Conservation (phyloP, 2,113 vertebrate species). For the Osmerus mordax region DNA sequence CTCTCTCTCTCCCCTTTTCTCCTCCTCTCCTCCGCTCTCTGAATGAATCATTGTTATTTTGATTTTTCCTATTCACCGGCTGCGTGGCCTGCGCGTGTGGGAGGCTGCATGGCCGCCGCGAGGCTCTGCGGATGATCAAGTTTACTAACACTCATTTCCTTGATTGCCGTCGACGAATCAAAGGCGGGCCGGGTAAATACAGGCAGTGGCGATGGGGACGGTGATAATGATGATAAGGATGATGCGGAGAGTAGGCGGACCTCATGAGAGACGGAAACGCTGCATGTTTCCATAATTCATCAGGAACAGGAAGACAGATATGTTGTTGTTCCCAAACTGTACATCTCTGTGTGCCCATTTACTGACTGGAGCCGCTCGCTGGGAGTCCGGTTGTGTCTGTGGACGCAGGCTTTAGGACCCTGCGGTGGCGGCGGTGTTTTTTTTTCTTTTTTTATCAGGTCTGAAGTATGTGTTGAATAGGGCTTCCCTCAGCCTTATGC, state of each 20-base stretch:
- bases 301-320: background rate
- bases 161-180: slow-evolving; percentile 45
- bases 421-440: slow-evolving; percentile 1
- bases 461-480: slow-evolving; percentile 46
- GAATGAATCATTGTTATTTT: slow-evolving; percentile 18
- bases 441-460: background rate
- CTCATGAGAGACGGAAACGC: background rate
- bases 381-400: background rate
- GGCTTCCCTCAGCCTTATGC: slow-evolving; percentile 63
- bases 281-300: too few relatives aligned
- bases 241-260: background rate
- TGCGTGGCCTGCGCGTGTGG: slow-evolving; percentile 46
- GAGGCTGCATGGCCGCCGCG: slow-evolving; percentile 32
- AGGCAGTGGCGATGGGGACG: background rate
- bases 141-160: slow-evolving; percentile 58
- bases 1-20: slow-evolving; percentile 15
- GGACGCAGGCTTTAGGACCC: slow-evolving; percentile 28
- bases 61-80: slow-evolving; percentile 23
- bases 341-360: too few relatives aligned
- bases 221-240: slow-evolving; percentile 6
- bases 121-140: slow-evolving; percentile 48
- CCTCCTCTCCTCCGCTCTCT: background rate
- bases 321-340: background rate
- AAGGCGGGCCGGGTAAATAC: slow-evolving; percentile 33
- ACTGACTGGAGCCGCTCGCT: too few relatives aligned